Evolutionary conservation across 2,113 vertebrate genomes (phyloP).

Genomic region (Litocranius walleri): DNA sequence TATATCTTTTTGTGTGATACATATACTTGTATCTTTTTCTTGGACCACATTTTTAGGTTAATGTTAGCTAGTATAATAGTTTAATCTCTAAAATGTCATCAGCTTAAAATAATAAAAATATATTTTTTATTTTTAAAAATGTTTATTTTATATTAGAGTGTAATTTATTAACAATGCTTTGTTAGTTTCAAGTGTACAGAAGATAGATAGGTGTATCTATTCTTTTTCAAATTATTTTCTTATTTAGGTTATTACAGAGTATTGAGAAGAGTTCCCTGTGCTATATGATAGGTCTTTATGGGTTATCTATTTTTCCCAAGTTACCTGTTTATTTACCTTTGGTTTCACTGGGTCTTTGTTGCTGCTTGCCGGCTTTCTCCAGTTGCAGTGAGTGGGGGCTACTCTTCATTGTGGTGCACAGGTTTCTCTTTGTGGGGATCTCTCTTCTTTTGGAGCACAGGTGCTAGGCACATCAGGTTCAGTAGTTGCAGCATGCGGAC

Average conservation of each 20-base stretch:
- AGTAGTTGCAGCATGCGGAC: rapidly evolving
- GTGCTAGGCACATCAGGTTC: not conserved
- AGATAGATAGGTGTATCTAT: not conserved
- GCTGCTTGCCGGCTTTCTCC: not conserved
- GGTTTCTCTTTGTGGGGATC: not conserved
- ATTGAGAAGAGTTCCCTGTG: not conserved
- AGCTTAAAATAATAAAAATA: not conserved
- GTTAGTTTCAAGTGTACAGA: not conserved
- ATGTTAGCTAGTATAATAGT: not conserved
- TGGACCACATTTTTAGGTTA: not conserved
- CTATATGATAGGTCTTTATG: not conserved
- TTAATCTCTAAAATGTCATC: not conserved
- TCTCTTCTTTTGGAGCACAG: not conserved
- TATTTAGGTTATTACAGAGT: not conserved
- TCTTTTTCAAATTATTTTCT: not conserved
- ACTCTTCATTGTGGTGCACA: not conserved
- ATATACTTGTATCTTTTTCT: not conserved
- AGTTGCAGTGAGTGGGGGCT: not conserved
- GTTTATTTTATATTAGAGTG: not conserved
- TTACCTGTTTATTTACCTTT: not conserved
- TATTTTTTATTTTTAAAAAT: not conserved
- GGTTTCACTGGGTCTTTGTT: not conserved
- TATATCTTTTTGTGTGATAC: not conserved
- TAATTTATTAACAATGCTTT: not conserved
- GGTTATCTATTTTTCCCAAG: not conserved